Evolutionary conservation across 2,113 vertebrate genomes (phyloP).

Genomic region (Porphyrio hochstetteri): DNA sequence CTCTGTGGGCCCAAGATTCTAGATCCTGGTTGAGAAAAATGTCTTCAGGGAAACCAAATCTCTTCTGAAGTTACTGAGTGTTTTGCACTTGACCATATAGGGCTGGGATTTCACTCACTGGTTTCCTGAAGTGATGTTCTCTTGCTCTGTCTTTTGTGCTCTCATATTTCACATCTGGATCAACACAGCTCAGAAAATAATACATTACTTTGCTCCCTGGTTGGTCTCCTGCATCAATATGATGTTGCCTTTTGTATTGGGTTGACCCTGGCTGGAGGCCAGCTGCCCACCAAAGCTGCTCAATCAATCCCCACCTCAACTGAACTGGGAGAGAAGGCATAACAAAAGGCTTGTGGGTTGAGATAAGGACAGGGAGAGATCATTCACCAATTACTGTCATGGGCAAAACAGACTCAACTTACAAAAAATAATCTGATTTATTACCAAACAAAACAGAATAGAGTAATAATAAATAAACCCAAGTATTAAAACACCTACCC

Average conservation of each 20-base stretch:
- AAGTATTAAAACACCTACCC: too few species aligned
- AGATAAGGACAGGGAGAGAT: too few species aligned
- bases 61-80: not conserved
- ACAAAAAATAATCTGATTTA: too few species aligned
- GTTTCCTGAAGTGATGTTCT: not conserved
- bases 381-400: too few species aligned
- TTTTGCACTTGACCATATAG: not conserved
- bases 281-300: too few species aligned
- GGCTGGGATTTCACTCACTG: not conserved
- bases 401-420: too few species aligned
- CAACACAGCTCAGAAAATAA: not conserved
- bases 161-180: conserved; percentile 17
- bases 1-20: not conserved
- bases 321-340: too few species aligned
- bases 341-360: too few species aligned
- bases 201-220: not conserved
- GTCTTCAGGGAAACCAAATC: not conserved
- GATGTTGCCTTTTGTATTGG: not conserved
- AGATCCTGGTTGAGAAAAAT: not conserved
- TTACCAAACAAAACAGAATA: too few species aligned
- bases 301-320: too few species aligned
- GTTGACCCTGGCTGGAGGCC: too few species aligned
- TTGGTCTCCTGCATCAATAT: not conserved
- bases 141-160: not conserved
- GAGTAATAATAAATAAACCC: too few species aligned